phyloP scores from a whole-genome alignment of 2,888 invertebrate genomes.

The Heliconius sara region DNA sequence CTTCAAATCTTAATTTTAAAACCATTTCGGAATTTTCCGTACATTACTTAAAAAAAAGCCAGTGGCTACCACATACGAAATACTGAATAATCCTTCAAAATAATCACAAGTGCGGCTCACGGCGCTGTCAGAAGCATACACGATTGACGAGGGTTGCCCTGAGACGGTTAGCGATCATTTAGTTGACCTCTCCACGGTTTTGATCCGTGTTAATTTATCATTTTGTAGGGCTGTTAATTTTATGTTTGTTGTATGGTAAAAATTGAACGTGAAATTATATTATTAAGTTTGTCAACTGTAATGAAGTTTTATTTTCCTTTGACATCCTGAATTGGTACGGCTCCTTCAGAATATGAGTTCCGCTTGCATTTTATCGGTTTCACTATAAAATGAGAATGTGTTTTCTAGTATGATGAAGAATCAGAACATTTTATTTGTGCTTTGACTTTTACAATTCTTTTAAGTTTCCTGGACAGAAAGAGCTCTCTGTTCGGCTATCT shows the following conservation, averaged over 20 bases:
- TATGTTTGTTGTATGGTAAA: neutral
- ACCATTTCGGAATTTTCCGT: neutral
- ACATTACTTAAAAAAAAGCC: neutral
- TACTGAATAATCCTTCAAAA: slow-evolving; percentile 43
- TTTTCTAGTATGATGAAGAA: too few species aligned
- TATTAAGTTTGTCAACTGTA: too few species aligned
- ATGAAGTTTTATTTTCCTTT: too few species aligned
- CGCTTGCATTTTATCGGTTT: too few species aligned
- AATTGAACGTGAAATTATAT: too few species aligned
- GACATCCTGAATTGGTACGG: too few species aligned
- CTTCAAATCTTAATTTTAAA: neutral
- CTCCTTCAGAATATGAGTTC: too few species aligned
- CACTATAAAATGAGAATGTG: too few species aligned
- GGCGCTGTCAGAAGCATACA: slow-evolving; percentile 64
- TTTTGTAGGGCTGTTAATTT: slow-evolving; percentile 44
- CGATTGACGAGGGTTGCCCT: slow-evolving; percentile 70
- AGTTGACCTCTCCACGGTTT: slow-evolving; percentile 62
- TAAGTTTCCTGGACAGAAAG: neutral
- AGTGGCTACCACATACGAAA: slow-evolving; percentile 13
- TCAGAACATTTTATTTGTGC: neutral
- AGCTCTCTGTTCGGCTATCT: too few species aligned
- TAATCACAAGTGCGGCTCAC: slow-evolving; percentile 46
- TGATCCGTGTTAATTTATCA: slow-evolving; percentile 60
- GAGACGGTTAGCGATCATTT: slow-evolving; percentile 65
- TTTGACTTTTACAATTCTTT: neutral